These are phyloP conservation scores for Argopecten irradians DNA, from an alignment of 1,140 invertebrate species.

Conservation along the genomic window DNA sequence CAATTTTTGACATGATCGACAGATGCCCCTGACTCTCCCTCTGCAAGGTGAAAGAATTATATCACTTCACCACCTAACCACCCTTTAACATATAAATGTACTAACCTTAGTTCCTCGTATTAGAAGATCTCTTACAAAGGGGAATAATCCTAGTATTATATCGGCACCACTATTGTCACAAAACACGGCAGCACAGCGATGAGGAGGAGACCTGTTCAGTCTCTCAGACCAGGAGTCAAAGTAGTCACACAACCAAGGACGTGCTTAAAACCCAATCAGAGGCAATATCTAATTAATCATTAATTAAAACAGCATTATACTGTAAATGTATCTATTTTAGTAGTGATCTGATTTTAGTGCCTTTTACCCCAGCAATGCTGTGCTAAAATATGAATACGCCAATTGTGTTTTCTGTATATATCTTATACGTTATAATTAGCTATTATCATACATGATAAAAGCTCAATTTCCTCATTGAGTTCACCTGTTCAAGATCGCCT, in stretches of 20 bases:
- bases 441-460: no score
- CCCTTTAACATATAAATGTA: not conserved
- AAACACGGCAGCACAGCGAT: constrained; percentile 94
- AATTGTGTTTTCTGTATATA: no score
- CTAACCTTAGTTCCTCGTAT: constrained; percentile 88
- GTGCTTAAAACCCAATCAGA: constrained; percentile 77
- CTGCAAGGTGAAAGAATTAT: not conserved
- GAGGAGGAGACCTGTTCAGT: constrained; percentile 83
- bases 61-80: not conserved
- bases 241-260: constrained; percentile 94
- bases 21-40: not conserved
- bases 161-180: constrained; percentile 98
- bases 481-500: no score
- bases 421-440: no score
- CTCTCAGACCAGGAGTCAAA: constrained; percentile 89
- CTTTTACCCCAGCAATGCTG: no score
- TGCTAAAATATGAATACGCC: no score
- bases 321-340: no score
- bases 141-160: constrained; percentile 93
- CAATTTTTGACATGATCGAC: no score
- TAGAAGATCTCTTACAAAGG: constrained; percentile 91
- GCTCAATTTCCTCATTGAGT: no score
- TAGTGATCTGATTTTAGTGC: no score
- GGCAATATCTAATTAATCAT: no score
- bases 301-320: no score